Evolutionary conservation across 1,140 invertebrate genomes (phyloP).

Genomic region (Eumeta japonica): DNA sequence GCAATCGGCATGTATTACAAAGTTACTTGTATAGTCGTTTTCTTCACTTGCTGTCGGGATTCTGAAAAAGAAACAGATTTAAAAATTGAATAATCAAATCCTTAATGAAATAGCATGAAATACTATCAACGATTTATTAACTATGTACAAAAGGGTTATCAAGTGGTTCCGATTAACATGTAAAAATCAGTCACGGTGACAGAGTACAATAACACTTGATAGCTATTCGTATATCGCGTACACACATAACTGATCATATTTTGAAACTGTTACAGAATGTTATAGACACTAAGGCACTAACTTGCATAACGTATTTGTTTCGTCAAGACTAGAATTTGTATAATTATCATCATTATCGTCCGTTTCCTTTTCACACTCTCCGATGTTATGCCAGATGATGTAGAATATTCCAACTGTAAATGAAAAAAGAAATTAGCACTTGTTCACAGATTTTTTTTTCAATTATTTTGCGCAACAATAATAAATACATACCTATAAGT

Average conservation of each 20-base stretch:
- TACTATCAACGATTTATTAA: too few species aligned
- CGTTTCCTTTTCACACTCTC: constrained; percentile 40
- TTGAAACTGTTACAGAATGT: too few species aligned
- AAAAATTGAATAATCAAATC: not conserved
- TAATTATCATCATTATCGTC: constrained; percentile 25
- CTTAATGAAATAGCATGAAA: constrained; percentile 4
- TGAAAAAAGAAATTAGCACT: constrained; percentile 4
- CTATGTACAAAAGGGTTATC: too few species aligned
- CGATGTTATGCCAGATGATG: constrained; percentile 72
- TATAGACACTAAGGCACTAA: constrained; percentile 12
- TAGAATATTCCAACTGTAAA: constrained; percentile 67
- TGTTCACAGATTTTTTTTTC: not conserved
- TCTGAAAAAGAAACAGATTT: constrained; percentile 18
- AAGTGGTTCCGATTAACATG: too few species aligned
- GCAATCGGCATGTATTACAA: constrained; percentile 70
- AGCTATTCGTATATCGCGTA: not conserved
- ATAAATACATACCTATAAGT: constrained; percentile 60
- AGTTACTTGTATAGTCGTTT: constrained; percentile 58
- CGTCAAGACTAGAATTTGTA: constrained; percentile 25
- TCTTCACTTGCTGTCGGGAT: constrained; percentile 47
- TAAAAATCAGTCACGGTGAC: too few species aligned
- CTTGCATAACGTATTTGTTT: constrained; percentile 38
- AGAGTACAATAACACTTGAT: not conserved
- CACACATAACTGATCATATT: too few species aligned
- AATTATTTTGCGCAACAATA: constrained; percentile 6